Evolutionary conservation across 1,140 invertebrate species (phyloP).

Genomic region (Bombus waltoni): DNA sequence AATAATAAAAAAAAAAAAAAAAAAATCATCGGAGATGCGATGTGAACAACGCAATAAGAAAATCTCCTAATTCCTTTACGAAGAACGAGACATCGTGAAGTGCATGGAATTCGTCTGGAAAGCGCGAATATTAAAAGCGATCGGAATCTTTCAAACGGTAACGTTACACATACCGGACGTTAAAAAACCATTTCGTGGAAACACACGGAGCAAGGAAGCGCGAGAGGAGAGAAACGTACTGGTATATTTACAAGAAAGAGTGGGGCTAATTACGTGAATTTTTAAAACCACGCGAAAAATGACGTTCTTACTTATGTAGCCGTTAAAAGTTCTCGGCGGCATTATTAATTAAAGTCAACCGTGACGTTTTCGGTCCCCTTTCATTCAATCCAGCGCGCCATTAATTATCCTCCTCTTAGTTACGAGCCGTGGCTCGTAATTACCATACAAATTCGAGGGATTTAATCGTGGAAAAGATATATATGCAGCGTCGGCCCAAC

Average conservation of each 20-base stretch:
- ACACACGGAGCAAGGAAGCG: too few species aligned
- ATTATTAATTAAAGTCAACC: slow-evolving; percentile 36
- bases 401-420: slow-evolving; percentile 26
- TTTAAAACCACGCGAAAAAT: neutral
- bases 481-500: neutral
- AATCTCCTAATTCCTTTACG: too few species aligned
- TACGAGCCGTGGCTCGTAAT: slow-evolving; percentile 1
- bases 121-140: too few species aligned
- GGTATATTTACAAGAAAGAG: slow-evolving; percentile 6
- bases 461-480: slow-evolving; percentile 16
- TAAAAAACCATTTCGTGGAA: too few species aligned
- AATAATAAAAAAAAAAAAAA: too few species aligned
- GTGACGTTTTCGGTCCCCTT: neutral
- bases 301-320: neutral
- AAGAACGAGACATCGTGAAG: too few species aligned
- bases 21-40: too few species aligned
- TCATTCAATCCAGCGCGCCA: neutral
- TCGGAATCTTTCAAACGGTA: too few species aligned
- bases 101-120: too few species aligned
- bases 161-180: too few species aligned
- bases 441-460: slow-evolving; percentile 36
- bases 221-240: neutral
- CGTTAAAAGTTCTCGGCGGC: neutral
- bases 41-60: too few species aligned
- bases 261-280: neutral